phyloP scores from a whole-genome alignment of 2,888 invertebrate genomes.

The Gastrophysa polygoni region DNA sequence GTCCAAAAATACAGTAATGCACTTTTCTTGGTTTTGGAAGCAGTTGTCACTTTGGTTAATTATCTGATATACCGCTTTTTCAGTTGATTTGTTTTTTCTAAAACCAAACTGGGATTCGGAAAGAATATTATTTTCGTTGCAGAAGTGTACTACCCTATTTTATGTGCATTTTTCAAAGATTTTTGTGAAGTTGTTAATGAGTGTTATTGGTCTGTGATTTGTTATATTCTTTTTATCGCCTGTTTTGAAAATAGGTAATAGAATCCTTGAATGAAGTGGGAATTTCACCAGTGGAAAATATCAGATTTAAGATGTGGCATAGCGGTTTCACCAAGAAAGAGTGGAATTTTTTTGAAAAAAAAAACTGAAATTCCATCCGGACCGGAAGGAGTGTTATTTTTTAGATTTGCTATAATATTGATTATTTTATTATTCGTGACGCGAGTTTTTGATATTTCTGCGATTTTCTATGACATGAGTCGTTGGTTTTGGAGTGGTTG shows the following conservation, averaged over 20 bases:
- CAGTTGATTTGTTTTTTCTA: constrained; percentile 1
- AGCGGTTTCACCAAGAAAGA: constrained; percentile 1
- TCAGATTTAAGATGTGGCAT: not conserved
- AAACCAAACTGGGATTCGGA: constrained; percentile 1
- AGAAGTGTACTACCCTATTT: not conserved
- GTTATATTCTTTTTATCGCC: not conserved
- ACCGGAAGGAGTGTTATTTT: constrained; percentile 4
- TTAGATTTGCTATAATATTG: not conserved
- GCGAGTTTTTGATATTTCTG: not conserved
- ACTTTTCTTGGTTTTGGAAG: constrained; percentile 5
- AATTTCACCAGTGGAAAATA: not conserved
- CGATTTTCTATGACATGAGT: not conserved
- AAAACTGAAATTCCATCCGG: constrained; percentile 6
- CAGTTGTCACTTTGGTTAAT: not conserved
- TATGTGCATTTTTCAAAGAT: not conserved
- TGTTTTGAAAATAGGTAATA: not conserved
- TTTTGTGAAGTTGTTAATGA: not conserved
- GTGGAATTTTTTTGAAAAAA: not conserved
- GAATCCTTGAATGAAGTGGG: not conserved
- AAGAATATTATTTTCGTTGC: not conserved
- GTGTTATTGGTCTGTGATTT: not conserved
- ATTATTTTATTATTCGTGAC: constrained; percentile 7
- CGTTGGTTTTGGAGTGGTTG: not conserved
- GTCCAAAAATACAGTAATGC: constrained; percentile 1
- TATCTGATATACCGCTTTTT: constrained; percentile 2